Evolutionary conservation across 2,888 invertebrate genomes (phyloP), one percentile per base, ranked within the genome.

Genomic region (Euzetes globulus): DNA sequence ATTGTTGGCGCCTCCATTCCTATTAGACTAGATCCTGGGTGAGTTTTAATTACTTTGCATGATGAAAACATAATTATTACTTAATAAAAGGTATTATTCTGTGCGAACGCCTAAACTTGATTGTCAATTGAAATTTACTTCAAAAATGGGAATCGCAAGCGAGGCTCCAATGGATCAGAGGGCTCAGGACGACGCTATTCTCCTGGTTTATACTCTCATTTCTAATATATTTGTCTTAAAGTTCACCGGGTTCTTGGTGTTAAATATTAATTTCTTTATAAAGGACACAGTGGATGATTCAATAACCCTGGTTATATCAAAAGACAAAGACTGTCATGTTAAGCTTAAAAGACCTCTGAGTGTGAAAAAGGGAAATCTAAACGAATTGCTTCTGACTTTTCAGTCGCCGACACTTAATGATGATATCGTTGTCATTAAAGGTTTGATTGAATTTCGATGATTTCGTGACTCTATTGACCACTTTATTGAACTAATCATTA

Each of bases 101-200:
- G 78, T 79, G 13, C 75, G 79, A 29, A 77, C 77, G 55, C 79
- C 78, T 17, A 79, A 79, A 72, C 77, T 78, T 68, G 79, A 79
- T 22, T 79, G 79, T 15, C 76, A 77, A 37, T 75, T 79, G 29
- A 77, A 78, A n/a, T 79, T 78, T 72, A 76, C 77, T 37, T 78
- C 78, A 71, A 78, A 78, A 50, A 70, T 71, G 29, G 72, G 68
- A 17, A 47, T 73, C 5, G 33, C 75, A 13, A 52, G 63, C 29
- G 76, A 75, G 29, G 58, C 71, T 0, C 58, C 71, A 7, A 70
- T 72, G 71, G 77, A 55, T 45, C 68, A 58, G n/a, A 63, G 63
- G 37, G 41, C 65, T 25, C 72, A 74, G 29, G 74, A 77, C 19
- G 71, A 74, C 5, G 33, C 75, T 9, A 71, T 74, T 3, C 55